Evolutionary conservation across 2,113 vertebrate genomes (phyloP).

Genomic region (Sprattus sprattus): DNA sequence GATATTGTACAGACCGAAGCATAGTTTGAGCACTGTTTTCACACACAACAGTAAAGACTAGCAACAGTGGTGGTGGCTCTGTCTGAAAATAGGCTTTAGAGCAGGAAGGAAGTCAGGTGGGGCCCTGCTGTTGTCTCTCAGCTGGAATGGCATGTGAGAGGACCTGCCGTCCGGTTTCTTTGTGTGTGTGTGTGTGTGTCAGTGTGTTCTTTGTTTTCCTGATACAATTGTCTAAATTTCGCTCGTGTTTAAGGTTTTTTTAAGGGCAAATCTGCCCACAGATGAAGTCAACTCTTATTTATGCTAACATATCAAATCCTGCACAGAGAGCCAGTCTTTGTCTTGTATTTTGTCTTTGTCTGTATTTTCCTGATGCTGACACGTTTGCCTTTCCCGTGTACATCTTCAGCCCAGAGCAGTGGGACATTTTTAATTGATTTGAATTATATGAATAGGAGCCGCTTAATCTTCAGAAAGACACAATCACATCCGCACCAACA

Average conservation of each 20-base stretch:
- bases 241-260: not conserved
- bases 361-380: not conserved
- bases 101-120: conserved; percentile 61
- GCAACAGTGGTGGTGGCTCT: not conserved
- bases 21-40: not conserved
- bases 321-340: not conserved
- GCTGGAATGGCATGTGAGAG: conserved; percentile 13
- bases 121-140: conserved; percentile 33
- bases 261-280: not conserved
- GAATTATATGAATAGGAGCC: not conserved
- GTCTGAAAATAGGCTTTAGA: conserved; percentile 46
- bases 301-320: too few species aligned
- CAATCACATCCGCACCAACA: not conserved
- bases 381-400: not conserved
- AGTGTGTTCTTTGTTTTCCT: not conserved
- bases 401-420: not conserved
- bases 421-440: too few species aligned
- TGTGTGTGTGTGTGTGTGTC: not conserved
- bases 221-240: not conserved
- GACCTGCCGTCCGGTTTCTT: too few species aligned
- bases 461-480: not conserved
- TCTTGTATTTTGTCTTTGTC: too few species aligned
- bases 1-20: not conserved
- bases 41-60: not conserved
- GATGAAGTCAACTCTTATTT: not conserved